phyloP scores from a whole-genome alignment of 2,113 vertebrate species.

The Alexandromys fortis region DNA sequence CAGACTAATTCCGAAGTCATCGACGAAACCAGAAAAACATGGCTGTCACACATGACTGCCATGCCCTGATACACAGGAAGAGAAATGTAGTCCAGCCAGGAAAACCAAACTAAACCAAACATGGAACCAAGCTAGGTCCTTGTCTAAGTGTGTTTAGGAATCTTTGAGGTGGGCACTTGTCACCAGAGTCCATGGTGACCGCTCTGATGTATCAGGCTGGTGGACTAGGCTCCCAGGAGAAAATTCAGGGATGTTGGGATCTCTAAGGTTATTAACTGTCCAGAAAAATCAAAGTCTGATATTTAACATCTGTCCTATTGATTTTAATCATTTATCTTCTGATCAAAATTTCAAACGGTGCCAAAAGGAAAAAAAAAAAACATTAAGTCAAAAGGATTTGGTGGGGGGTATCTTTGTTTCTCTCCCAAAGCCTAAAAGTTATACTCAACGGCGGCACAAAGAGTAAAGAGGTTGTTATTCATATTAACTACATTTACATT shows the following conservation, averaged over 20 bases:
- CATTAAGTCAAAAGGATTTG: constrained; percentile 87
- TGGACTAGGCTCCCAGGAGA: constrained; percentile 69
- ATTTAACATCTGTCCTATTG: constrained; percentile 87
- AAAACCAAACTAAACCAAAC: constrained; percentile 3
- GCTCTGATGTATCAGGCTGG: constrained; percentile 77
- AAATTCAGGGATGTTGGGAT: constrained; percentile 79
- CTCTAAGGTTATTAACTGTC: constrained; percentile 81
- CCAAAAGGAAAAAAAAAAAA: constrained; percentile 83
- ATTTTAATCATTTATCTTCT: constrained; percentile 86
- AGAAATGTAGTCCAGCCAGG: constrained; percentile 48
- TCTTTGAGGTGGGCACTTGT: constrained; percentile 74
- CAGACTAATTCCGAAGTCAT: constrained; percentile 70
- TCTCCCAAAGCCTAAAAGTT: constrained; percentile 91
- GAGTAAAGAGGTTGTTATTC: constrained; percentile 94
- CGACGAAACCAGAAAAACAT: constrained; percentile 68
- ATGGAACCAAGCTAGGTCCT: constrained; percentile 47
- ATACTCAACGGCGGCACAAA: constrained; percentile 92
- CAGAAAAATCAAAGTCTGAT: constrained; percentile 85
- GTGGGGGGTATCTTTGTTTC: constrained; percentile 88
- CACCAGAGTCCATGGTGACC: constrained; percentile 67
- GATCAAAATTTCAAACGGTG: constrained; percentile 85
- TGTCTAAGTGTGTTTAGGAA: constrained; percentile 50
- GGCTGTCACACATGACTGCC: constrained; percentile 40
- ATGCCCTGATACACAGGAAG: constrained; percentile 53
- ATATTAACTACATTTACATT: constrained; percentile 95